These are phyloP conservation scores for Camptogramma bilineatum DNA, from an alignment of 2,888 invertebrate genomes.

Conservation along the genomic window DNA sequence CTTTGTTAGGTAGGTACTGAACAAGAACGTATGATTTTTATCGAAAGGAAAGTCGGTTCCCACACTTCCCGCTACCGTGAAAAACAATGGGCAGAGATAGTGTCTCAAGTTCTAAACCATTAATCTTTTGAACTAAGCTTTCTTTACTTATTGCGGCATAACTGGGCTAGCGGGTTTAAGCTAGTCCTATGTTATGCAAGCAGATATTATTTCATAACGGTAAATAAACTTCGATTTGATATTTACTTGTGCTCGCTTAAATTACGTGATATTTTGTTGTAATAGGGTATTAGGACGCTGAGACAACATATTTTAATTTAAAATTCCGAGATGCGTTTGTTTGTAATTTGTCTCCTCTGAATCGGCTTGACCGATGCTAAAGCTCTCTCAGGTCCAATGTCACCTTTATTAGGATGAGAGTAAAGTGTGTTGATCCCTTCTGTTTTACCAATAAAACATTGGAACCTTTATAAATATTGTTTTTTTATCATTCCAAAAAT, in stretches of 20 bases:
- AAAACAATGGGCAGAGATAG: conserved; percentile 21
- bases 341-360: no score
- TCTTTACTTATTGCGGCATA: conserved; percentile 34
- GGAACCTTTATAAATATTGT: no score
- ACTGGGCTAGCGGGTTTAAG: conserved; percentile 35
- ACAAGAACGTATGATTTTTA: conserved; percentile 3
- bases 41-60: conserved; percentile 5
- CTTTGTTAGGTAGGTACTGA: no score
- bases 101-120: conserved; percentile 11
- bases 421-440: no score
- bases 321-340: no score
- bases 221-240: conserved; percentile 30
- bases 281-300: background rate
- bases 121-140: conserved; percentile 40
- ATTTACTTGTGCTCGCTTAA: conserved; percentile 6
- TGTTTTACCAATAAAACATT: no score
- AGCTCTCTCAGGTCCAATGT: no score
- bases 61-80: conserved; percentile 3
- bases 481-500: no score
- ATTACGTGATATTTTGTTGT: conserved; percentile 1
- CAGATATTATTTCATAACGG: conserved; percentile 37
- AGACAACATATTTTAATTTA: no score
- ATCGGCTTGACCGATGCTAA: no score
- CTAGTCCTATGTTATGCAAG: conserved; percentile 41
- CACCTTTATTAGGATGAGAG: no score